A percentile compares a stretch with the other conserved stretches of the same genome.
These are phyloP conservation scores for Melolontha melolontha DNA, from an alignment of 2,888 invertebrate genomes.

Conservation along the genomic window DNA sequence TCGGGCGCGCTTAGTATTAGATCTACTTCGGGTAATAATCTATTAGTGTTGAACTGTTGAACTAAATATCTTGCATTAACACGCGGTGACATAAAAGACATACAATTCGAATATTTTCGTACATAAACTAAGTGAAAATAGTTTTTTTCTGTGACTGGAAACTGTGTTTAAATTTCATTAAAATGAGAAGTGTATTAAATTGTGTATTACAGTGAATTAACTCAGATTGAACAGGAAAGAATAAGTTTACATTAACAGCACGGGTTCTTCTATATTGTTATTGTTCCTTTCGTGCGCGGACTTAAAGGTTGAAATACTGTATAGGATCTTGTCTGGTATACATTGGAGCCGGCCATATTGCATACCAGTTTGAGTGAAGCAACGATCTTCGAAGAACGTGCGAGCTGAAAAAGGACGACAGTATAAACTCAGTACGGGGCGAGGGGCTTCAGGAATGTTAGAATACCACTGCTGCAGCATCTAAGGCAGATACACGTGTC, in stretches of 20 bases:
- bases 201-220: background rate
- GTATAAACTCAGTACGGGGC: slow-evolving; percentile 64
- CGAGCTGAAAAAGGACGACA: slow-evolving; percentile 56
- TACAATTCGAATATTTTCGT: no score
- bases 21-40: slow-evolving; percentile 17
- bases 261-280: no score
- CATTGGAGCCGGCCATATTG: slow-evolving; percentile 65
- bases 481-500: slow-evolving; percentile 59
- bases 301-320: no score
- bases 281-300: no score
- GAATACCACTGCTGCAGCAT: slow-evolving; percentile 59
- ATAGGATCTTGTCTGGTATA: slow-evolving; percentile 6
- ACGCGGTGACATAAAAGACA: no score
- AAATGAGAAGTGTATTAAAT: slow-evolving; percentile 3
- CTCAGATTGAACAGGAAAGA: no score
- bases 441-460: slow-evolving; percentile 64
- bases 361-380: slow-evolving; percentile 65
- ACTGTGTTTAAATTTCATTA: slow-evolving; percentile 4
- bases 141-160: no score
- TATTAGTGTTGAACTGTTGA: background rate
- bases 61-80: no score
- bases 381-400: slow-evolving; percentile 46
- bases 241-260: no score
- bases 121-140: no score
- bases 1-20: slow-evolving; percentile 58